Percentiles rank a stretch among this genome's conserved stretches.
These are phyloP conservation scores for Drosophila seguyi DNA, from an alignment of 1,140 invertebrate genomes.

Conservation along the genomic window DNA sequence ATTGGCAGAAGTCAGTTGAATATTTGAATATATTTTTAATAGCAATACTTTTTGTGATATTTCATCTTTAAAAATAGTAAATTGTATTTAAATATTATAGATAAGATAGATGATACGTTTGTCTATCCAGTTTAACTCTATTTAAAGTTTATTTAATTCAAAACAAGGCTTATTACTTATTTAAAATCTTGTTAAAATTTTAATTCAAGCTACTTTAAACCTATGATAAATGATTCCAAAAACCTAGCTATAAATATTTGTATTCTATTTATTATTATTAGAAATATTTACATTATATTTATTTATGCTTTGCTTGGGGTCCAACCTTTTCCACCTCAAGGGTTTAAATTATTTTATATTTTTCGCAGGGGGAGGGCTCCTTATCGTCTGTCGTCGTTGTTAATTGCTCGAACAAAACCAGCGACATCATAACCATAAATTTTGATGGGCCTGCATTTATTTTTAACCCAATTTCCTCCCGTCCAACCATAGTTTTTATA, in stretches of 20 bases:
- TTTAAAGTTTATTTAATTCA: background rate
- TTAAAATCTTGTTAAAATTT: too few relatives aligned
- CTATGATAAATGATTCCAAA: too few relatives aligned
- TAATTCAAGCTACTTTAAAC: too few relatives aligned
- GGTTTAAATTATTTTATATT: slow-evolving; percentile 4
- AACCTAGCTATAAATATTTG: too few relatives aligned
- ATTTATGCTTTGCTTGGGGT: slow-evolving; percentile 13
- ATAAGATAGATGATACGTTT: too few relatives aligned
- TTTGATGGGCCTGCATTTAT: slow-evolving; percentile 73
- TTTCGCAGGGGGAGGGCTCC: slow-evolving; percentile 1
- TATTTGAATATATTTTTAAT: background rate
- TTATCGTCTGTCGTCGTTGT: slow-evolving; percentile 12
- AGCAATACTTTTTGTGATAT: too few relatives aligned
- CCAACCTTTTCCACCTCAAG: slow-evolving; percentile 9
- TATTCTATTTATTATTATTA: too few relatives aligned
- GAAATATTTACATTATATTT: background rate
- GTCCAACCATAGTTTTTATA: slow-evolving; percentile 72
- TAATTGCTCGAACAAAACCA: slow-evolving; percentile 53
- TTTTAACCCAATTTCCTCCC: slow-evolving; percentile 78
- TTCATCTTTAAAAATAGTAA: background rate
- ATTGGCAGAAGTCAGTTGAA: background rate
- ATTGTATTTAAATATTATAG: background rate
- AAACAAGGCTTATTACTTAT: too few relatives aligned
- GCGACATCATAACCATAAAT: slow-evolving; percentile 74
- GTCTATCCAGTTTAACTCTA: background rate